Conservation (phyloP, 2,797 vertebrate genomes). For the Pseudochirops corinnae region DNA sequence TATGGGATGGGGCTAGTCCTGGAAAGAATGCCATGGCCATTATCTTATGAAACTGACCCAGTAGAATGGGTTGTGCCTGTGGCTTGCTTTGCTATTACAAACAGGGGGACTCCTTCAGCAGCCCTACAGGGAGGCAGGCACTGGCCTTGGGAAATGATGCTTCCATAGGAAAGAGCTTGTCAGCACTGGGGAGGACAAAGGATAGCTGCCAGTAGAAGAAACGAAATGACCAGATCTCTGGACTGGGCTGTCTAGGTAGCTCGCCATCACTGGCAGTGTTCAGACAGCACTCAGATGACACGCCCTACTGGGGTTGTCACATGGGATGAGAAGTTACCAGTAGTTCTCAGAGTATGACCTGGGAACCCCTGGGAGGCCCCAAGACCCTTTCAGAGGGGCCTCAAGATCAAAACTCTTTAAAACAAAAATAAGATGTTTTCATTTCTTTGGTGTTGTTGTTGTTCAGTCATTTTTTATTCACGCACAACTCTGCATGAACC, state of each 20-base stretch:
- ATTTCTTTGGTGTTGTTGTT: neutral
- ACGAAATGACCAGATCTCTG: neutral
- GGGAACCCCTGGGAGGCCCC: neutral
- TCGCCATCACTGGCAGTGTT: neutral
- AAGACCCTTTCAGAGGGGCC: neutral
- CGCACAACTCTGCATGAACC: neutral
- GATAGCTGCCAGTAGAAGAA: neutral
- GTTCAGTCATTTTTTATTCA: neutral
- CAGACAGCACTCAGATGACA: neutral
- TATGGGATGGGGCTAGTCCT: neutral
- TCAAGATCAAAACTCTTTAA: neutral
- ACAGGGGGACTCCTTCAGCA: neutral
- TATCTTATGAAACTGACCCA: neutral
- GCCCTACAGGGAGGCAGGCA: neutral
- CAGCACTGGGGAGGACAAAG: neutral
- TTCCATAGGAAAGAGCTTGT: constrained; percentile 11
- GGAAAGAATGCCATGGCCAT: neutral
- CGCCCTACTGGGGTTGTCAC: neutral
- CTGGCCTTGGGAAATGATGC: constrained; percentile 27
- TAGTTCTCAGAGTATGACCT: neutral
- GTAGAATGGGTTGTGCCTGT: neutral
- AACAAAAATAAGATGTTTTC: neutral
- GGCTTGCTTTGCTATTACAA: neutral
- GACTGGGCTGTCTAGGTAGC: neutral
- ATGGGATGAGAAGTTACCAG: neutral